Evolutionary conservation across 2,888 invertebrate species (phyloP), one percentile per base, ranked within the genome.

Genomic region (Ectemnius cavifrons): DNA sequence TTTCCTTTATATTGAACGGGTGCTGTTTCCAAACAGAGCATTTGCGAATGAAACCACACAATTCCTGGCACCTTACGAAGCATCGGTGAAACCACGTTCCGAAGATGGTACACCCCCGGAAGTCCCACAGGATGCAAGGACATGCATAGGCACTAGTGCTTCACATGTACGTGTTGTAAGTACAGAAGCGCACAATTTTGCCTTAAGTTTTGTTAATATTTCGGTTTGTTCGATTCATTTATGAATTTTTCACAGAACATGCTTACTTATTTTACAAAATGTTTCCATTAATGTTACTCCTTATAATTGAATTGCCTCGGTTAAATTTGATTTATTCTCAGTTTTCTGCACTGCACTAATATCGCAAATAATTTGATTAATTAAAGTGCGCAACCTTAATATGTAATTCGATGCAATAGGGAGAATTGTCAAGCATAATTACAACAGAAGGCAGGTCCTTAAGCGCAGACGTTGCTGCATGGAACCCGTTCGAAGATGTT

Each of bases 401-500:
- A 67, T 66, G n/a, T 52, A 52, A 52, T 52, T 16, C n/a, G 52
- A 14, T 52, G 52, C 52, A 52, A 52, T 73, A 92, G 91, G 91
- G 91, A 74, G 91, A 92, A 83, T 89, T 92, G 80, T 89, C 91
- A 52, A 91, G 88, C 79, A 78, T 88, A 73, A 87, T 86, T 69
- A 85, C 88, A 59, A 77, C 86, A 37, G 91, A 91, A 79, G 88
- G 86, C 69, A 88, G 90, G 82, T 91, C 92, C 28, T 87, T 92
- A 64, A 91, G 90, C 20, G 93, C 93, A 52, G 95, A 95, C 86
- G 92, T 94, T 49, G 93, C 93, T 4, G 94, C 95, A 80, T 96
- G 96, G 96, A 97, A 97, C 91, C 97, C 97, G 1, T 97, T 97
- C 87, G 95, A 95, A 86, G 95, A 95, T 84, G 93, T 94, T 66